These are phyloP conservation scores for Cotesia typhae DNA, from an alignment of 1,140 invertebrate genomes.

Conservation along the genomic window DNA sequence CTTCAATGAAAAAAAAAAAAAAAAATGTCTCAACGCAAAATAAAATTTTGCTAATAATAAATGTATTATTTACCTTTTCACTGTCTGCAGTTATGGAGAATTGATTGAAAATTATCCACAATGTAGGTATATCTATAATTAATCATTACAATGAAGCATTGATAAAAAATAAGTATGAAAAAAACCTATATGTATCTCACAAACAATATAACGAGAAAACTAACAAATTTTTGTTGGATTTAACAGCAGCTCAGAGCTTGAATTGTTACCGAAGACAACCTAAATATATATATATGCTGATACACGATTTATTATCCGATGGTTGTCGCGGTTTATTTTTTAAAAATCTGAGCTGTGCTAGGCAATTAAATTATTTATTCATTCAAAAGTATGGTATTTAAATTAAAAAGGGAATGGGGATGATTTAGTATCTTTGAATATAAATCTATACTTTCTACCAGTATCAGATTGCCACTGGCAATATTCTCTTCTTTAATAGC, in stretches of 20 bases:
- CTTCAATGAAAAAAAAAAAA: too few relatives aligned
- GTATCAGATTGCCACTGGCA: too few relatives aligned
- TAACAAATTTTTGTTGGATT: conserved; percentile 2
- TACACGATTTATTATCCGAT: conserved; percentile 38
- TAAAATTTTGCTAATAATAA: too few relatives aligned
- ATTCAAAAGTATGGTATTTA: background rate
- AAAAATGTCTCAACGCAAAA: too few relatives aligned
- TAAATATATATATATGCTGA: conserved; percentile 39
- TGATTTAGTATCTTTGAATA: too few relatives aligned
- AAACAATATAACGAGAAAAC: background rate
- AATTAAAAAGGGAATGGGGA: background rate
- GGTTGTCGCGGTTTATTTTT: conserved; percentile 56
- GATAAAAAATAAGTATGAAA: background rate
- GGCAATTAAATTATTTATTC: conserved; percentile 18
- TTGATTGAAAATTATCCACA: too few relatives aligned
- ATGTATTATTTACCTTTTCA: too few relatives aligned
- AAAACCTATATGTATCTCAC: background rate
- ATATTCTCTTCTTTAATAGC: too few relatives aligned
- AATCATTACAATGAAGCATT: too few relatives aligned
- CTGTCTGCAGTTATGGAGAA: too few relatives aligned
- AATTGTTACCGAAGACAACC: conserved; percentile 53
- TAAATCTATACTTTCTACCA: too few relatives aligned
- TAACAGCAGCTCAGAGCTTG: conserved; percentile 51
- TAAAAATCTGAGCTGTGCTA: conserved; percentile 53
- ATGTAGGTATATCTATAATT: too few relatives aligned